Evolutionary conservation across 2,888 invertebrate species (phyloP), one percentile per base, ranked within the genome.

Genomic region (Noctua comes): DNA sequence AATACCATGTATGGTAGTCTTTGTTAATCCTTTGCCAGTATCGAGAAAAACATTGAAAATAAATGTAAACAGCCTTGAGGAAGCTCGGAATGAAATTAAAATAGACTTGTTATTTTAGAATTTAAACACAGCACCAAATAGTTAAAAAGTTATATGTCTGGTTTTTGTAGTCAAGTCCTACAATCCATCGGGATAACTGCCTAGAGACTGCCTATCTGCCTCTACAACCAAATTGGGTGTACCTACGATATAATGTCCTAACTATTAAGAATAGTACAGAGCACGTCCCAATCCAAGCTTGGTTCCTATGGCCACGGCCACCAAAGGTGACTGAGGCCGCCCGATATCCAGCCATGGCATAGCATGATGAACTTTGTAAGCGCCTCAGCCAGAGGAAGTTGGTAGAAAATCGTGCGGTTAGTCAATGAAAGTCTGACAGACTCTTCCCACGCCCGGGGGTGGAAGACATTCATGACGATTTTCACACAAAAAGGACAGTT

Each of bases 11-110:
- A 75, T 3, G 73, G 74, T 51, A 18, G 21, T 48, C 10, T 77
- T 76, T 73, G 65, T 36, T 43, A 70, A 65, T 82, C 46, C n/a
- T 76, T 77, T 68, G 11, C 13, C 24, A 73, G 51, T 57, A 79
- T 54, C 27, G 46, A 64, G 3, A 62, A 51, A 54, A 10, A 66
- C 27, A 46, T 76, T 65, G 1, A 24, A 18, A 36, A 36, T 36
- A 36, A 36, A 54, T n/a, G 2, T 76, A 8, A 18, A n/a, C n/a
- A n/a, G 31, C 27, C n/a, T 51, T 64, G 64, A n/a, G 3, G 18
- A n/a, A 64, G 5, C 13, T 31, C 51, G 11, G 8, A 43, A 51
- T 6, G 1, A 27, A 18, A 59, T 73, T 57, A 0, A n/a, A 72
- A 62, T 27, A 40, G 11, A 40, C n/a, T n/a, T 21, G 18, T 13